Base-by-base conservation (phyloP, 2,797 vertebrate species). In the Anguilla anguilla region DNA sequence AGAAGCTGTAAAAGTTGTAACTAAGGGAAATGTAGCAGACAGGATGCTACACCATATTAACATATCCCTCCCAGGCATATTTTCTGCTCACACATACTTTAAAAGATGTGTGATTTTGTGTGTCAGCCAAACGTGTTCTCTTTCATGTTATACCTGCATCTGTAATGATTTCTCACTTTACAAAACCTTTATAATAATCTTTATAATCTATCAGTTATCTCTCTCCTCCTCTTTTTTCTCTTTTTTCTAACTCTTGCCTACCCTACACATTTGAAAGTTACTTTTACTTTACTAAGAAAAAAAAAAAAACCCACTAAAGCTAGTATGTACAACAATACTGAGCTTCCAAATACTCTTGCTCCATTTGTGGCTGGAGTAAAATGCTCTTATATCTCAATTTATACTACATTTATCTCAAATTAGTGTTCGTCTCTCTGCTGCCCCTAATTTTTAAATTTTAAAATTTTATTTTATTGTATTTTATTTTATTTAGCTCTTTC, bases 1-100 rank as follows among this genome's bases (percentile, higher is more conserved):
- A 39, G 85, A 86, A 86, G 46, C 86, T 31, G 7, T 87, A 87
- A 87, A 87, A 87, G 77, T 31, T 53, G 49, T n/a, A 53, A 11
- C n/a, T 49, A 61, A 25, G 81, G 74, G 74, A 87, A 87, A 79
- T 17, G 43, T 17, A 17, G n/a, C 74, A 87, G 53, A 64, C 77
- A 46, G 77, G 81, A 64, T 69, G 55, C n/a, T 61, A 35, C 59
- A n/a, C 74, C 59, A 39, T 46, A 53, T 87, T 87, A 39, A 82
- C 72, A 82, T 39, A 53, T 87, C 57, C 25, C 10, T 69, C 72
- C 59, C 49, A 86, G 53, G 79, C 35, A 7, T 77, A 46, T 79
- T 51, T 28, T 64, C 61, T 64, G 61, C 61, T 22, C 22, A 64
- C 61, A 64, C 61, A 28, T 31, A 7, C 64, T 69, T n/a, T 69